These are phyloP conservation scores for Aleiodes testaceus DNA, from an alignment of 2,888 invertebrate genomes.

Conservation along the genomic window DNA sequence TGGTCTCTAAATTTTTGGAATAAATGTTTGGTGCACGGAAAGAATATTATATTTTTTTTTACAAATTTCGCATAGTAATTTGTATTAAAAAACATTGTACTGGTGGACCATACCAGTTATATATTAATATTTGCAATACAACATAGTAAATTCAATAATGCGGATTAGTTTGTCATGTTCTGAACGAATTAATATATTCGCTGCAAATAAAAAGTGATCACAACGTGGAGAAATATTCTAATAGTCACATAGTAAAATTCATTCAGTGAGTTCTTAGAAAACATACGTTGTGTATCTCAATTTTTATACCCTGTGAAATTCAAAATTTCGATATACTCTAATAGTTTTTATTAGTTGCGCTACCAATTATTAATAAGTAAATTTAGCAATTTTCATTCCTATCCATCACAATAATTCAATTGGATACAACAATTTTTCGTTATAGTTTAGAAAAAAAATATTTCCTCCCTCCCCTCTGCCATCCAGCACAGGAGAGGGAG, in stretches of 20 bases:
- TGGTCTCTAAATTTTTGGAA: too few relatives aligned
- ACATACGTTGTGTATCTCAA: too few relatives aligned
- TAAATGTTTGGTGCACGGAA: too few relatives aligned
- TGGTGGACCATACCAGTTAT: not conserved
- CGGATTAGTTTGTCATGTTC: too few relatives aligned
- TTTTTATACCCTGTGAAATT: too few relatives aligned
- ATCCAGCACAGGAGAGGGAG: too few relatives aligned
- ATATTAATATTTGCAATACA: not conserved
- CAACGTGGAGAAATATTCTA: not conserved
- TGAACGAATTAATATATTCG: too few relatives aligned
- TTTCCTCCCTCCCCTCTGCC: not conserved
- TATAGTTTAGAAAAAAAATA: not conserved
- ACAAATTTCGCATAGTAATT: not conserved
- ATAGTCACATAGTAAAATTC: not conserved
- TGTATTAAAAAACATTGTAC: not conserved
- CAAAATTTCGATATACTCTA: too few relatives aligned
- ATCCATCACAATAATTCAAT: not conserved
- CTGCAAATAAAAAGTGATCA: not conserved
- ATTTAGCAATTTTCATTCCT: not conserved
- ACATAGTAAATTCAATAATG: not conserved
- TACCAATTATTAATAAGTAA: not conserved
- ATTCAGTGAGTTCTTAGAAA: not conserved
- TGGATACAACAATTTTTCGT: not conserved
- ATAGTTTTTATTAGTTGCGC: too few relatives aligned
- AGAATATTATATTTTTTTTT: constrained; percentile 13